Conservation (phyloP, 2,113 vertebrate species). For the Lophochroa leadbeateri region DNA sequence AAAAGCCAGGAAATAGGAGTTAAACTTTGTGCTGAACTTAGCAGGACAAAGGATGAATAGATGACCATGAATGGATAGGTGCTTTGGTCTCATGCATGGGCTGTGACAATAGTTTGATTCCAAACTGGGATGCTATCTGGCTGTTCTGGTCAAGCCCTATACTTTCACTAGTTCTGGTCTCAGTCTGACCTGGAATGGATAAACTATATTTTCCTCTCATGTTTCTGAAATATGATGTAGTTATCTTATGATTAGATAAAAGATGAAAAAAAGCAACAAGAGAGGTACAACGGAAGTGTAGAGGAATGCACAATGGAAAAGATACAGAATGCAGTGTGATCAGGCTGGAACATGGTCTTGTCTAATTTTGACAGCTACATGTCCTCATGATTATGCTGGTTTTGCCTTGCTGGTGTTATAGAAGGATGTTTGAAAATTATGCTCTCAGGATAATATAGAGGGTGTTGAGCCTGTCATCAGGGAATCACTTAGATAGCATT, state of each 20-base stretch:
- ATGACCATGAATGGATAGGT: background rate
- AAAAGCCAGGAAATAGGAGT: background rate
- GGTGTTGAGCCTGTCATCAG: background rate
- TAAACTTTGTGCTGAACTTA: background rate
- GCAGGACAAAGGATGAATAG: background rate
- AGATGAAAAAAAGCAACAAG: background rate
- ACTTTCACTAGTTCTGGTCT: background rate
- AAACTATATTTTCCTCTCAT: background rate
- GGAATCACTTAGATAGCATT: background rate
- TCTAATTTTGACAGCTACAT: background rate
- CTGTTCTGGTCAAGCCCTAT: background rate
- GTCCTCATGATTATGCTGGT: accelerated
- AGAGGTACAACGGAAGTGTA: background rate
- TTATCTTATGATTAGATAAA: background rate
- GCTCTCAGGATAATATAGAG: background rate
- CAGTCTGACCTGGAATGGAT: background rate
- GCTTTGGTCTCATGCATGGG: accelerated
- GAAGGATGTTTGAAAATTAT: background rate
- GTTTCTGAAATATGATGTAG: background rate
- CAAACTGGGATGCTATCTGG: background rate
- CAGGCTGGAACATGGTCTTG: background rate
- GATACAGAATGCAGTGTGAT: background rate
- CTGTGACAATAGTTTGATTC: background rate
- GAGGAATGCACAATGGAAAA: background rate
- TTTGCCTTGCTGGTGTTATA: background rate